Conservation (phyloP, 2,113 vertebrate genomes). For the Symphodus melops region DNA sequence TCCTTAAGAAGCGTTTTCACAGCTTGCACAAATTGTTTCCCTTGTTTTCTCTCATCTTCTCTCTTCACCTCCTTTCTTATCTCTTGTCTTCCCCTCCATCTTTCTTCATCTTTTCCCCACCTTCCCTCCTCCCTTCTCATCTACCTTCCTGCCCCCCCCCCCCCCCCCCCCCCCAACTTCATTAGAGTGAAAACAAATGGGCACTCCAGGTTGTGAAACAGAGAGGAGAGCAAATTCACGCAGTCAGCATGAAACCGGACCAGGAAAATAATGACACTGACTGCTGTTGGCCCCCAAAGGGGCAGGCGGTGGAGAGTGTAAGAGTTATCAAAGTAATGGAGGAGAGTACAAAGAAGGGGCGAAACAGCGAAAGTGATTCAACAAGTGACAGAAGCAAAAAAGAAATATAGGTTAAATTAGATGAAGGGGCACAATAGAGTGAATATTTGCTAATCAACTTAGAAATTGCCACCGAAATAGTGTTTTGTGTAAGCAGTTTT, state of each 20-base stretch:
- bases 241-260: constrained; percentile 66
- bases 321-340: constrained; percentile 63
- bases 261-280: constrained; percentile 71
- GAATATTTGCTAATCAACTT: constrained; percentile 38
- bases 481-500: constrained; percentile 77
- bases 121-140: constrained; percentile 10
- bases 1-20: constrained; percentile 59
- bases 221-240: constrained; percentile 53
- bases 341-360: constrained; percentile 30
- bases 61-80: not conserved
- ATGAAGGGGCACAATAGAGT: not conserved
- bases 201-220: constrained; percentile 49
- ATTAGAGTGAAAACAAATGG: constrained; percentile 79
- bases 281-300: constrained; percentile 61
- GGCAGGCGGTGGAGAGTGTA: constrained; percentile 48
- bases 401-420: constrained; percentile 49
- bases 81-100: not conserved
- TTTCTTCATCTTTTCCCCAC: not conserved
- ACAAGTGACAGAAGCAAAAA: constrained; percentile 43
- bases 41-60: constrained; percentile 30
- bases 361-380: constrained; percentile 16
- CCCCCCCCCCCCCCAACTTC: constrained; percentile 60
- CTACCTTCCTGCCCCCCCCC: not conserved
- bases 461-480: constrained; percentile 51
- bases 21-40: constrained; percentile 40